Percentiles rank a stretch among this genome's conserved stretches.
Evolutionary conservation across 2,888 invertebrate genomes (phyloP).

Genomic region (Clostera curtula): DNA sequence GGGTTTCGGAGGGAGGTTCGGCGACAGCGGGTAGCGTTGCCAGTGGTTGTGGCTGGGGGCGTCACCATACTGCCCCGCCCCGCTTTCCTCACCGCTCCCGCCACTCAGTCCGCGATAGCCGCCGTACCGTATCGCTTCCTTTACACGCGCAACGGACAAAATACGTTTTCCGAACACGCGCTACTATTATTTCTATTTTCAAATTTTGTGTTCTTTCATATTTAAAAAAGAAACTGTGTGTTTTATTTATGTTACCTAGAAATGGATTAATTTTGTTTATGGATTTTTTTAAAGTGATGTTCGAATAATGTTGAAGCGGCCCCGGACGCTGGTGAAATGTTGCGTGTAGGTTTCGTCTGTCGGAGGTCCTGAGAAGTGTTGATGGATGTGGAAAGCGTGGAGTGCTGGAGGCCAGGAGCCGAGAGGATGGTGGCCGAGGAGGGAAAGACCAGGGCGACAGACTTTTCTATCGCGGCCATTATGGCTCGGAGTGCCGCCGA

Average conservation of each 20-base stretch:
- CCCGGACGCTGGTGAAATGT: conserved; percentile 54
- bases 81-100: conserved; percentile 40
- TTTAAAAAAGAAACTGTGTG: too few relatives aligned
- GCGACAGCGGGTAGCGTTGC: conserved; percentile 60
- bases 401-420: conserved; percentile 53
- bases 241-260: too few relatives aligned
- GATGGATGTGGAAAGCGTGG: conserved; percentile 69
- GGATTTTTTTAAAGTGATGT: too few relatives aligned
- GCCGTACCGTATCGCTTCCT: conserved; percentile 44
- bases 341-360: conserved; percentile 26
- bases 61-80: conserved; percentile 37
- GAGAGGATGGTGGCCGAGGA: conserved; percentile 70
- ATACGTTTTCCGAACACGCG: conserved; percentile 29
- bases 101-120: conserved; percentile 63
- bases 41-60: conserved; percentile 49
- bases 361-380: conserved; percentile 46
- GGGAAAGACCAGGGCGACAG: conserved; percentile 81
- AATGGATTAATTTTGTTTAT: too few relatives aligned
- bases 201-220: too few relatives aligned
- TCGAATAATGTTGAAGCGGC: too few relatives aligned
- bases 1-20: conserved; percentile 36
- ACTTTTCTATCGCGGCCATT: conserved; percentile 97
- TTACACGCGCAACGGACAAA: conserved; percentile 26
- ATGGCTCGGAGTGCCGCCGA: conserved; percentile 82
- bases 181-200: too few relatives aligned